Conservation (phyloP, 2,888 invertebrate genomes). For the Acronicta leporina region DNA sequence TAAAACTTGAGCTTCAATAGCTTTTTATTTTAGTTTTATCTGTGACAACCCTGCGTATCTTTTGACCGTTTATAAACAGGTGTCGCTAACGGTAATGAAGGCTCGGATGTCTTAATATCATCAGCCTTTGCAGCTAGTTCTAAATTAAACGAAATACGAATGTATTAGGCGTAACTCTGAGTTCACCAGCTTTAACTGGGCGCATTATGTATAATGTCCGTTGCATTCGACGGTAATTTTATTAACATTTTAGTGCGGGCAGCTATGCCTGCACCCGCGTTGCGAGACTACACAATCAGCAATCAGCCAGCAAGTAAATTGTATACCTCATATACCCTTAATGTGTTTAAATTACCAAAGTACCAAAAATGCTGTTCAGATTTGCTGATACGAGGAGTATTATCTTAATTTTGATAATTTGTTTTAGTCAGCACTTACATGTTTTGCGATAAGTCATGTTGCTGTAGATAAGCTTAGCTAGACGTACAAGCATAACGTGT, state of each 20-base stretch:
- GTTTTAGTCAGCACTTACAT: slow-evolving; percentile 23
- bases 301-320: slow-evolving; percentile 71
- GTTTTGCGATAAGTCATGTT: slow-evolving; percentile 29
- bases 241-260: slow-evolving; percentile 77
- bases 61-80: slow-evolving; percentile 60
- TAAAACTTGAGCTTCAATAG: not conserved
- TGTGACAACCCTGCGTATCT: slow-evolving; percentile 55
- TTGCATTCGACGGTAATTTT: slow-evolving; percentile 76
- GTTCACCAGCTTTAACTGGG: slow-evolving; percentile 65
- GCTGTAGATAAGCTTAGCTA: slow-evolving; percentile 26
- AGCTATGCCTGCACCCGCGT: slow-evolving; percentile 58
- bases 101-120: slow-evolving; percentile 76
- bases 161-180: slow-evolving; percentile 70
- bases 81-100: slow-evolving; percentile 67
- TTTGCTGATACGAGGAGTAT: slow-evolving; percentile 33
- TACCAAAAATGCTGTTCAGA: slow-evolving; percentile 44
- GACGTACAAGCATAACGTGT: slow-evolving; percentile 32
- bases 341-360: slow-evolving; percentile 59
- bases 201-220: slow-evolving; percentile 70
- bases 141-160: slow-evolving; percentile 73
- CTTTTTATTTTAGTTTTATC: slow-evolving; percentile 1
- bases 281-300: slow-evolving; percentile 70
- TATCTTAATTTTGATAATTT: slow-evolving; percentile 44
- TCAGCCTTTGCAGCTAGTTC: slow-evolving; percentile 67
- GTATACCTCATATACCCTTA: slow-evolving; percentile 61